Base-by-base conservation (phyloP, 2,888 invertebrate genomes). In the Heteropelma amictum region DNA sequence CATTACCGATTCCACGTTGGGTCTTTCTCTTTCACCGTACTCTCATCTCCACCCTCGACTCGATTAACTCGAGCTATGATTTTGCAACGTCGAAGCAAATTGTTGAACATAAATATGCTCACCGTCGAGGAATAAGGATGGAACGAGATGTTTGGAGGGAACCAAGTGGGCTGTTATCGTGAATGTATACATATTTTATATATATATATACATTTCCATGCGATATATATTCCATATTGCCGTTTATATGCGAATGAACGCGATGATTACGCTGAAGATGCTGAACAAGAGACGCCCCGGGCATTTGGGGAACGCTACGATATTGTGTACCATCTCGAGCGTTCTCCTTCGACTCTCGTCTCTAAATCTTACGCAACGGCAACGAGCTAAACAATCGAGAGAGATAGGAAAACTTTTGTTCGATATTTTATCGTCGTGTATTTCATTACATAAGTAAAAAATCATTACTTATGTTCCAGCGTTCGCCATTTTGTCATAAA, bases 1-100 rank as follows among this genome's bases (percentile, higher is more conserved):
- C 85, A 85, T 86, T 85, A 85, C 83, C 83, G 77, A 81, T 85
- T 80, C 81, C 79, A 77, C 77, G 78, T 78, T 82, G 68, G 78
- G 47, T 56, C 58, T 28, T 58, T 30, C 76, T 77, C 33, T 63
- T 72, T 58, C 68, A 33, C 60, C 49, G 23, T 49, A 23, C 19
- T 64, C 38, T 42, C 63, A 60, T 72, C 51, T 69, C 64, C 72
- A 61, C 67, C 49, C 64, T 69, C 64, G 49, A 65, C 65, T 69
- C 69, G 75, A 79, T 79, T 76, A 79, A 72, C 72, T 71, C 56
- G 54, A 70, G 70, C 70, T 33, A 47, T 70, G 40, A 56, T n/a
- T 56, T 51, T 42, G 51, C 58, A 70, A 64, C 74, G 54, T 35
- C 60, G 70, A 82, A 80, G 83, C 82, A 83, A 84, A 84, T 84